Base-by-base conservation (phyloP, 1,140 invertebrate species). In the Melitaea cinxia region DNA sequence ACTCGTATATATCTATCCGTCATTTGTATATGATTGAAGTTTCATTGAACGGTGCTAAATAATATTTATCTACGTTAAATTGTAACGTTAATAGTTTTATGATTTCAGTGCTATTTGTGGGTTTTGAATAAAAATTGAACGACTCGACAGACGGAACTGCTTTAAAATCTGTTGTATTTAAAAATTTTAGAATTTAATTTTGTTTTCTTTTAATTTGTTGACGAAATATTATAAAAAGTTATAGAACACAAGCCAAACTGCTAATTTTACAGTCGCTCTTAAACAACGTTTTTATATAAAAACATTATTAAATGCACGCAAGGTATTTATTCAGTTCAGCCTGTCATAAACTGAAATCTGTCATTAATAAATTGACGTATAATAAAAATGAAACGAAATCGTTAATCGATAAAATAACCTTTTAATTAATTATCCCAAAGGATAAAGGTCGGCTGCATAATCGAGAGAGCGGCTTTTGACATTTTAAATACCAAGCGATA, bases 401-500 rank as follows among this genome's bases (percentile, higher is more conserved):
- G 37, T 47, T 47, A 45, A 47, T 12, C 23, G 42, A 47, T 23
- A 23, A 23, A 47, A 47, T 47, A 21, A 21, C 42, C 17, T 24
- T 47, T 23, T 10, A 47, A 42, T 56, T 15, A 30, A 56, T 35
- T 62, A 62, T 37, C 33, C 47, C 33, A 45, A 42, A 9, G 42
- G 39, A 55, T 35, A 55, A 55, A 53, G 49, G 49, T 61, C 49
- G 19, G 14, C 33, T 42, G 26, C 33, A 21, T 57, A 57, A 57
- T 55, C 42, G 54, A 63, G 53, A 49, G 21, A 55, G 42, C 52
- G 42, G 61, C 54, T 56, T 28, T 55, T 28, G 42, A 63, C 23
- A 12, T 62, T 54, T 54, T 45, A 54, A 54, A 63, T 63, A 56
- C 30, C 39, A 53, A 47, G 14, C 52, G 26, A 63, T 63, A 63